phyloP scores from a whole-genome alignment of 2,888 invertebrate genomes.

The Agrochola macilenta region DNA sequence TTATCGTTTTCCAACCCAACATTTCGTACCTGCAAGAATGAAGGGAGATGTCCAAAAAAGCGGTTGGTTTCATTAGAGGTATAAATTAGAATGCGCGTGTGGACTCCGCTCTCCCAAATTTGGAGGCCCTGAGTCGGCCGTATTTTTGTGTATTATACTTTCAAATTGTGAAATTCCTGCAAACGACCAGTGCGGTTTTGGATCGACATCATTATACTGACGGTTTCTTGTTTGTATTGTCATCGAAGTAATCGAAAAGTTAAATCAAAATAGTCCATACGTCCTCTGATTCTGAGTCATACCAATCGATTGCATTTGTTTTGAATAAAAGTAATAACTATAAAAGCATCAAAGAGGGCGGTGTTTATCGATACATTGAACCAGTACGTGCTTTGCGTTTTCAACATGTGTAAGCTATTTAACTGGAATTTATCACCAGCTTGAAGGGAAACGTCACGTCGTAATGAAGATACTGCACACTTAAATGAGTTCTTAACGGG shows the following conservation, averaged over 20 bases:
- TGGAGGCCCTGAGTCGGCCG: constrained; percentile 70
- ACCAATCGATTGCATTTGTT: constrained; percentile 49
- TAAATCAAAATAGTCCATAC: constrained; percentile 57
- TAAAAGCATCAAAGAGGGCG: constrained; percentile 33
- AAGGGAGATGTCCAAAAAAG: constrained; percentile 77
- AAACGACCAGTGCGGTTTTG: constrained; percentile 75
- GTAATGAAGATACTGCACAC: constrained; percentile 56
- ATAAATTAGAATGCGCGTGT: constrained; percentile 85
- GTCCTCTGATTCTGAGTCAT: constrained; percentile 22
- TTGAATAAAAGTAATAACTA: constrained; percentile 57
- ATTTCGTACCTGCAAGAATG: constrained; percentile 80
- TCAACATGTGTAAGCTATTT: constrained; percentile 62
- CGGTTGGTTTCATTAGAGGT: constrained; percentile 84
- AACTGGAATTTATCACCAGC: constrained; percentile 60
- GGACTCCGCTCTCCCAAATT: constrained; percentile 77
- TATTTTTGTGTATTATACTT: constrained; percentile 87
- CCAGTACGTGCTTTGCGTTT: constrained; percentile 55
- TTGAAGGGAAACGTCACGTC: constrained; percentile 55
- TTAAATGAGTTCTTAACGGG: constrained; percentile 63
- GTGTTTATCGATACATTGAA: constrained; percentile 54
- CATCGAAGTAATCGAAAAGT: constrained; percentile 53
- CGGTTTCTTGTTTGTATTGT: constrained; percentile 72
- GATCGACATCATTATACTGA: constrained; percentile 79
- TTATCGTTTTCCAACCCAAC: constrained; percentile 80
- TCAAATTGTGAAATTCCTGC: constrained; percentile 81